Base-by-base conservation (phyloP, 2,888 invertebrate genomes). In the Drosophila heteroneura region DNA sequence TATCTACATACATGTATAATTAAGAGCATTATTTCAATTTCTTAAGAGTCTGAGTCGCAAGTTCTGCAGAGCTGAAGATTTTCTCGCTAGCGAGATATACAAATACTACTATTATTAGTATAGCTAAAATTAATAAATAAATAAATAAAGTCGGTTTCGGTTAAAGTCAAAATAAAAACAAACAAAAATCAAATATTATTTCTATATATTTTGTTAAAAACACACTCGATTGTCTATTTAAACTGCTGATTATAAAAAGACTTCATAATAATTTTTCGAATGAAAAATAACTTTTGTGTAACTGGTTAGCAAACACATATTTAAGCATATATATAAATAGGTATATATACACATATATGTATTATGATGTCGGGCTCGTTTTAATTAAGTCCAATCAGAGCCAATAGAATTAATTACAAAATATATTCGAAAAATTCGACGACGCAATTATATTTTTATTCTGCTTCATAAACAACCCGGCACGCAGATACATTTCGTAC, bases 351-450 rank as follows among this genome's bases (percentile, higher is more conserved):
- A 4, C 7, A 16, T 47, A 16, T 47, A 0, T 47, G 5, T 47
- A 7, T 16, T 19, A 37, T 37, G 19, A 35, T 35, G 35, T 16
- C 16, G 35, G 14, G 16, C 35, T 37, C 70, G 60, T 71, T 76
- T 81, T 87, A 90, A 87, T 89, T 84, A 78, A 80, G 76, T 84
- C 71, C 87, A 87, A 90, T 90, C 88, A 91, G 80, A 75, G 78
- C 71, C 80, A 85, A 85, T 85, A 87, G 74, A 87, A 89, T 76
- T 89, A 89, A 87, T 87, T 91, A 82, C 75, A 66, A 73, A 69
- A 80, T 73, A 75, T 65, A 73, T 61, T 66, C 69, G 68, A 73
- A 64, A 57, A 65, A 77, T 82, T 71, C 30, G 76, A 74, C 74
- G 61, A 72, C 69, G 79, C 89, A 86, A 86, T 88, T 85, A 85